These are phyloP conservation scores for Caerostris darwini DNA, from an alignment of 1,140 invertebrate species.

Conservation along the genomic window DNA sequence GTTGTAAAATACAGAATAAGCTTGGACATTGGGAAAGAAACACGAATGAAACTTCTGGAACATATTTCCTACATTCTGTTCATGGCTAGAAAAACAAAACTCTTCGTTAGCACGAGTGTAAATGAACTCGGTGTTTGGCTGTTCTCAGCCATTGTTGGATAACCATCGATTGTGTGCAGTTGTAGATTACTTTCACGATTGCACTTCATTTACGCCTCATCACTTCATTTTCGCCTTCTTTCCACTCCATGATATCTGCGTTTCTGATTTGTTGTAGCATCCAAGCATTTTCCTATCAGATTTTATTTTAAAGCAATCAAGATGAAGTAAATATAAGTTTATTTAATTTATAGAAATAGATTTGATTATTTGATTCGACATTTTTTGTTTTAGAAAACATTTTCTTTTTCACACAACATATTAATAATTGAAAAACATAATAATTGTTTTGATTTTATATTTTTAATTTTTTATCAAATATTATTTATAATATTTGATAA, in stretches of 20 bases:
- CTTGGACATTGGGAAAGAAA: background rate
- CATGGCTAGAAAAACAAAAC: background rate
- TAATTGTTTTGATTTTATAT: too few relatives aligned
- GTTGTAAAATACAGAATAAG: background rate
- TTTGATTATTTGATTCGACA: too few relatives aligned
- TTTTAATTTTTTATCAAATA: too few relatives aligned
- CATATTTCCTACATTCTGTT: background rate
- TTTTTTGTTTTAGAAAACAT: too few relatives aligned
- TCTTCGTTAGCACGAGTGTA: background rate
- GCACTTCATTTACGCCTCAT: background rate
- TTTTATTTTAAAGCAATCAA: too few relatives aligned
- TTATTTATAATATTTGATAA: too few relatives aligned
- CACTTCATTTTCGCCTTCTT: constrained; percentile 1
- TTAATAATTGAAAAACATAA: too few relatives aligned
- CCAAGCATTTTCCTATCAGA: too few relatives aligned
- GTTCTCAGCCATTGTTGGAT: background rate
- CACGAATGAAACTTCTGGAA: background rate
- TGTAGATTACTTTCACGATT: background rate
- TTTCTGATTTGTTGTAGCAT: background rate
- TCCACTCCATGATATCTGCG: background rate
- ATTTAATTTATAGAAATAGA: too few relatives aligned
- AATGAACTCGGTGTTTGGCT: background rate
- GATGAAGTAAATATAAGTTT: too few relatives aligned
- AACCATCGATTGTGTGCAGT: background rate
- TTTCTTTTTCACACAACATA: too few relatives aligned